phyloP scores from a whole-genome alignment of 2,797 vertebrate species.

The Chlorospingus semifuscus region DNA sequence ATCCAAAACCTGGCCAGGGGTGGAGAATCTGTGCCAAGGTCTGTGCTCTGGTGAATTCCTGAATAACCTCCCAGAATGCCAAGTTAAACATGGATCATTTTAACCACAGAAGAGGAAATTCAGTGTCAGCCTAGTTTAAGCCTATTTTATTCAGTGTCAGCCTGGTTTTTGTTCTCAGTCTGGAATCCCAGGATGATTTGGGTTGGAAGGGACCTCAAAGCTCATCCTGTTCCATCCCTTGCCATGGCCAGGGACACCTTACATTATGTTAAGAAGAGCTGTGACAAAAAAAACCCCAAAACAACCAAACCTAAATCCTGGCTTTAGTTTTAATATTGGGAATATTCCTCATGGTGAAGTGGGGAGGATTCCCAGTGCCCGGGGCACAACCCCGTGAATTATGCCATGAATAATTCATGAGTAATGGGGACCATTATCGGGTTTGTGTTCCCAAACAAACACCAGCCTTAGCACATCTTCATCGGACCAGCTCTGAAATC shows the following conservation, averaged over 20 bases:
- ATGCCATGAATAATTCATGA: background rate
- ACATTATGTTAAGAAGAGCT: background rate
- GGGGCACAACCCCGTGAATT: background rate
- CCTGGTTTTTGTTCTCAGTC: background rate
- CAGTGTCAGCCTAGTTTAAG: background rate
- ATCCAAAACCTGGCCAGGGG: background rate
- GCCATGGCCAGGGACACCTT: background rate
- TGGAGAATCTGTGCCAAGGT: background rate
- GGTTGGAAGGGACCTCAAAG: background rate
- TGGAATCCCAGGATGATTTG: background rate
- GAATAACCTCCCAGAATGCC: background rate
- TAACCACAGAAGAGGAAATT: background rate
- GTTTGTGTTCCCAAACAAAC: background rate
- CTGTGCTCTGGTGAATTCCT: background rate
- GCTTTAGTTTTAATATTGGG: background rate
- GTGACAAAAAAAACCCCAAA: background rate
- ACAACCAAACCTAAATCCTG: no score
- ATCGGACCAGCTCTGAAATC: background rate
- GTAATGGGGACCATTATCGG: background rate
- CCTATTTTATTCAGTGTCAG: background rate
- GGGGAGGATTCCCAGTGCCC: background rate
- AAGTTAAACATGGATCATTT: accelerated
- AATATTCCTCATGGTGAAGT: background rate
- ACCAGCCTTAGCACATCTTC: background rate
- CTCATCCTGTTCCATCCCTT: background rate